Evolutionary conservation across 2,797 vertebrate species (phyloP).

Genomic region (Microchirus variegatus): DNA sequence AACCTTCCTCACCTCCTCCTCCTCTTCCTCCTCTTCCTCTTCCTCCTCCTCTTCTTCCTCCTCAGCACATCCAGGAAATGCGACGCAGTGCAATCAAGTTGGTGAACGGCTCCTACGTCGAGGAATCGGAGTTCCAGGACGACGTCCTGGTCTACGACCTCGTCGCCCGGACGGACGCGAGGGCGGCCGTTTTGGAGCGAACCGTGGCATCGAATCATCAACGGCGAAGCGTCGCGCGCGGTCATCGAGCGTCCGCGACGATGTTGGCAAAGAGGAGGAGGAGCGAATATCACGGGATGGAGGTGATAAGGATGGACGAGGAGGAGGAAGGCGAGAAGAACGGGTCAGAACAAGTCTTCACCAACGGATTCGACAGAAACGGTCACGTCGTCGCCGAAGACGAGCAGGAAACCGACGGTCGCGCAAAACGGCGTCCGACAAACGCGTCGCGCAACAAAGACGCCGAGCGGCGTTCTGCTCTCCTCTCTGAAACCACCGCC

Average conservation of each 20-base stretch:
- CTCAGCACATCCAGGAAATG: conserved; percentile 93
- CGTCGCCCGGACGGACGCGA: conserved; percentile 86
- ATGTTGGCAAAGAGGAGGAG: conserved; percentile 30
- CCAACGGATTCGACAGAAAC: conserved; percentile 62
- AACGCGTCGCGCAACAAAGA: conserved; percentile 2
- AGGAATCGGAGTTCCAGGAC: conserved; percentile 93
- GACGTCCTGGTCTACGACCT: conserved; percentile 92
- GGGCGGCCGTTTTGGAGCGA: conserved; percentile 64
- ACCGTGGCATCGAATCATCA: conserved; percentile 31
- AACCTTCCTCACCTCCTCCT: conserved; percentile 16
- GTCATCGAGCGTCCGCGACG: background rate
- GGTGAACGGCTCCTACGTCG: conserved; percentile 89
- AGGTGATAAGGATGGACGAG: conserved; percentile 30
- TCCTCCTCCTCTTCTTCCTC: conserved; percentile 57
- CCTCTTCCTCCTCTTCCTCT: conserved; percentile 73
- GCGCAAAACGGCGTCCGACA: no score
- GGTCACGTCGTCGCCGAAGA: conserved; percentile 45
- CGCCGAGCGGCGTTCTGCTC: background rate
- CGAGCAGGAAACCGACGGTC: no score
- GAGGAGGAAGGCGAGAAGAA: conserved; percentile 34
- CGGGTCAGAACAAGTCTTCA: conserved; percentile 11
- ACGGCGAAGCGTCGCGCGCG: conserved; percentile 3
- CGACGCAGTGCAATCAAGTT: conserved; percentile 88
- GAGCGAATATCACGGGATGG: conserved; percentile 55
- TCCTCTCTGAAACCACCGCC: background rate